These are phyloP conservation scores for Campoplex capitator DNA, from an alignment of 2,888 invertebrate species.

Conservation along the genomic window DNA sequence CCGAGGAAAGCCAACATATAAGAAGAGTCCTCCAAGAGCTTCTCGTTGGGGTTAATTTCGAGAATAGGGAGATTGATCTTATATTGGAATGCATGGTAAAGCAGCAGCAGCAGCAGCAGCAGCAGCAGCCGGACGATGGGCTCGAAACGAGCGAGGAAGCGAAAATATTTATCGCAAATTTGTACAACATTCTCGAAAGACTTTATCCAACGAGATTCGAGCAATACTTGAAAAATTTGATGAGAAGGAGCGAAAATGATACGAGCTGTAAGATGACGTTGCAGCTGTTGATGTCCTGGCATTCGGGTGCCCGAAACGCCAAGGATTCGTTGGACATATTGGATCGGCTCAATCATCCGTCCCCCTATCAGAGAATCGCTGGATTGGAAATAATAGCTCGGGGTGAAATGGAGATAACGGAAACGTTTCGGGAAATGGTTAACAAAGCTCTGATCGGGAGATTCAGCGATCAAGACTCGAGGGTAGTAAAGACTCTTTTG, in stretches of 20 bases:
- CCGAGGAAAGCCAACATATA: constrained; percentile 82
- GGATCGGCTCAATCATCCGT: constrained; percentile 88
- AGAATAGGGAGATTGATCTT: constrained; percentile 84
- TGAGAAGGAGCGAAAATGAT: constrained; percentile 78
- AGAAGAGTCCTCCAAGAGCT: constrained; percentile 87
- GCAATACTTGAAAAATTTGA: constrained; percentile 87
- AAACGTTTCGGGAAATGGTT: constrained; percentile 86
- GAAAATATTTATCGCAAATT: constrained; percentile 73
- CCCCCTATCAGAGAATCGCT: constrained; percentile 87
- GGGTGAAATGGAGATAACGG: constrained; percentile 74
- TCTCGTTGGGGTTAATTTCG: constrained; percentile 87
- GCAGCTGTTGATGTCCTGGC: constrained; percentile 80
- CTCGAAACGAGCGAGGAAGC: constrained; percentile 44
- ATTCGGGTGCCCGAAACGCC: constrained; percentile 75
- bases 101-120: too few relatives aligned
- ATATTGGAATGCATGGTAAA: constrained; percentile 77
- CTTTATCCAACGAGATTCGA: constrained; percentile 91
- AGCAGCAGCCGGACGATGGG: constrained; percentile 4
- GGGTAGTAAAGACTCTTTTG: constrained; percentile 86
- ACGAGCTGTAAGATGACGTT: constrained; percentile 72
- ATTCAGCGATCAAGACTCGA: constrained; percentile 88
- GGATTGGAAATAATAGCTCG: constrained; percentile 89
- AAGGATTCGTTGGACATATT: constrained; percentile 78
- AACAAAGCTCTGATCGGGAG: constrained; percentile 88
- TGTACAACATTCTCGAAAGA: constrained; percentile 86